Evolutionary conservation across 2,113 vertebrate genomes (phyloP).

Genomic region (Actenoides hombroni): DNA sequence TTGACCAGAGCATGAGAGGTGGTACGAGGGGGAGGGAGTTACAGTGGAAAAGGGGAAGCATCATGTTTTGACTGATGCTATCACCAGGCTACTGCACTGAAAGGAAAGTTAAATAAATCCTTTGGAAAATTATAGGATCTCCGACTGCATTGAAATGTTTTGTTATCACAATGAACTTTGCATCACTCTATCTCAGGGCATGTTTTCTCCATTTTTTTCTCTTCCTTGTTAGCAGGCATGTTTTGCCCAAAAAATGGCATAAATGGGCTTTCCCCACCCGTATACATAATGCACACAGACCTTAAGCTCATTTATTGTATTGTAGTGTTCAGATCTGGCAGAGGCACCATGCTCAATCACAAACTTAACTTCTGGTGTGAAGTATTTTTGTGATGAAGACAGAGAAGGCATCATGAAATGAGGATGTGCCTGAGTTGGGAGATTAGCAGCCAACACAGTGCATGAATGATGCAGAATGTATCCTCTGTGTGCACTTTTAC

Average conservation of each 20-base stretch:
- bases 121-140: not conserved
- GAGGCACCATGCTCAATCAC: not conserved
- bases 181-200: not conserved
- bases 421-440: not conserved
- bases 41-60: not conserved
- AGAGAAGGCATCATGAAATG: not conserved
- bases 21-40: not conserved
- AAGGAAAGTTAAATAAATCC: not conserved
- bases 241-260: not conserved
- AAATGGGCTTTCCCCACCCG: not conserved
- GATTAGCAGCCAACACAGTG: not conserved
- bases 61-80: not conserved
- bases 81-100: not conserved
- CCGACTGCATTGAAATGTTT: not conserved
- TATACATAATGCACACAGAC: not conserved
- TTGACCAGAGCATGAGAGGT: not conserved
- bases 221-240: no score
- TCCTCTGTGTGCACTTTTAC: not conserved
- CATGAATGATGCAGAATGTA: not conserved
- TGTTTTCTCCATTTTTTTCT: not conserved
- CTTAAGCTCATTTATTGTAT: not conserved
- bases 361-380: not conserved
- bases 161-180: not conserved
- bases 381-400: not conserved
- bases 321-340: not conserved